phyloP scores from a whole-genome alignment of 2,113 vertebrate species.

The Pheucticus melanocephalus region DNA sequence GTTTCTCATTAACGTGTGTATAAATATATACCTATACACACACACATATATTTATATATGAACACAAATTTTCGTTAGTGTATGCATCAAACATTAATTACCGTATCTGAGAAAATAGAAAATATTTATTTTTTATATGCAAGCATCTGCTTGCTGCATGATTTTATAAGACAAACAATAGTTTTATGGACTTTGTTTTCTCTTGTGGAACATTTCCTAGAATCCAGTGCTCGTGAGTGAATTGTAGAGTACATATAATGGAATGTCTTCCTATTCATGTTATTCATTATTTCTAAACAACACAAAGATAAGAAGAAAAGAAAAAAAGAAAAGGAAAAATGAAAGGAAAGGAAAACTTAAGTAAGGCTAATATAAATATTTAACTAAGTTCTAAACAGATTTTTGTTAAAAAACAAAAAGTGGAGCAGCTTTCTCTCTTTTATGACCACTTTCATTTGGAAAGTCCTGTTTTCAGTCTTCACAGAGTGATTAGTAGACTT shows the following conservation, averaged over 20 bases:
- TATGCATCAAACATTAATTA: neutral
- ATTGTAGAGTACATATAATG: neutral
- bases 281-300: neutral
- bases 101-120: neutral
- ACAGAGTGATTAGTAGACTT: neutral
- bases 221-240: neutral
- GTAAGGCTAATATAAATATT: neutral
- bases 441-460: neutral
- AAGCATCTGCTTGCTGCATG: neutral
- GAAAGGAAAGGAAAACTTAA: neutral
- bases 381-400: neutral
- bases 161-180: neutral
- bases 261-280: neutral
- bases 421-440: neutral
- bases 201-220: neutral
- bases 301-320: neutral
- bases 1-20: neutral
- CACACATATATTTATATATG: too few species aligned
- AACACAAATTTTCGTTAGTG: neutral
- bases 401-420: neutral
- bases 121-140: neutral
- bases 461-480: neutral
- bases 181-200: neutral
- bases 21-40: too few species aligned
- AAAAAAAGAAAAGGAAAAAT: fast-evolving